Evolutionary conservation across 2,888 invertebrate genomes (phyloP), one percentile per base, ranked within the genome.

Genomic region (Drosophila niveifrons): DNA sequence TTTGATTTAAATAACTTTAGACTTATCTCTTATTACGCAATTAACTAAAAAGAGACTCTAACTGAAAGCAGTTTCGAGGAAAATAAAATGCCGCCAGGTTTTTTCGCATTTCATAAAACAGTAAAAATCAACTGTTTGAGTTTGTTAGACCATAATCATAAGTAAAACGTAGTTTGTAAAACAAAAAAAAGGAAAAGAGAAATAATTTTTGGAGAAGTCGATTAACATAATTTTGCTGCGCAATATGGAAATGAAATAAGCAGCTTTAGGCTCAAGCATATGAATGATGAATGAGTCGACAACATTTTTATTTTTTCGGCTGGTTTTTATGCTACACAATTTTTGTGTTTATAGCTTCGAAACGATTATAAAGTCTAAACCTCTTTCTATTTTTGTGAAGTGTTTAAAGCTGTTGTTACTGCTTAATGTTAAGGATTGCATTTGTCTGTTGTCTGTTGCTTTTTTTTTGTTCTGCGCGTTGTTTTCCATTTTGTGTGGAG

Each of bases 351-450:
- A 18, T 8, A 31, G 13, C 29, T 53, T 15, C 8, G 18, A 13
- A 10, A 11, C 28, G 43, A 56, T 43, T 55, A 63, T 58, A 50
- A 58, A 75, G 43, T 56, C 61, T 17, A 41, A 76, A 17, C 56
- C 56, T 52, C 48, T 51, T 59, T 47, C 11, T n/a, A 36, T 36
- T 36, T 57, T 36, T 13, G 6, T 57, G 31, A 18, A 46, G 13
- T 34, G 18, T 61, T 77, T 57, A 76, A 74, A 58, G 74, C 77
- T 31, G 28, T 76, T 43, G 43, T 58, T 48, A 17, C 41, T 41
- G 9, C 44, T 18, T 46, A 55, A 29, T 23, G 43, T 41, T 23
- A 57, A 47, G 67, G 62, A 67, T 53, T 75, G 79, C 79, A 74
- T 44, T 73, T 57, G 55, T 31, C n/a, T 23, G 47, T 73, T 57